Conservation (phyloP, 1,140 invertebrate genomes). For the Aleiodes sp. region DNA sequence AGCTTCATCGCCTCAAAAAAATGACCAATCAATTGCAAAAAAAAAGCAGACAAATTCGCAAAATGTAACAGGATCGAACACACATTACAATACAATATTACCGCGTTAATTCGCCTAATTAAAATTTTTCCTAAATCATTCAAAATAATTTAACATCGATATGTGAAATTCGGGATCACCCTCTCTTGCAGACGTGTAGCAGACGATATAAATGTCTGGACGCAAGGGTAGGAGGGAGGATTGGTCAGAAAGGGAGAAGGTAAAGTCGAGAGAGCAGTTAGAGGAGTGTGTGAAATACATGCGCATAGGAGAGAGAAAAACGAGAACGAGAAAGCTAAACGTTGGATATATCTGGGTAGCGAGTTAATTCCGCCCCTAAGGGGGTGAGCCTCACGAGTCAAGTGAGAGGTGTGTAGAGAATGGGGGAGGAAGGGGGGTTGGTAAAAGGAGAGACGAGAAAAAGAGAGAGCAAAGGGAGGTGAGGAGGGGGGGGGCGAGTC, state of each 20-base stretch:
- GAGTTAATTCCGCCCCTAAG: conserved; percentile 63
- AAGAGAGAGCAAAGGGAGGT: conserved; percentile 43
- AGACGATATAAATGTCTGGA: conserved; percentile 56
- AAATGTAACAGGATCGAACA: too few species aligned
- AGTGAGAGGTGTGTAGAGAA: conserved; percentile 19
- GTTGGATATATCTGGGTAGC: conserved; percentile 58
- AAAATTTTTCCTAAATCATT: too few species aligned
- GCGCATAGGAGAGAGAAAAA: conserved; percentile 14
- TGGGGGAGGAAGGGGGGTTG: conserved; percentile 31
- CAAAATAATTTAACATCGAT: too few species aligned
- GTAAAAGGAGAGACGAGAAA: conserved; percentile 33
- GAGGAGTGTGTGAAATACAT: conserved; percentile 7
- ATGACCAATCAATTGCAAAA: too few species aligned
- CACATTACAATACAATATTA: too few species aligned
- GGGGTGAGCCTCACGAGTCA: conserved; percentile 33
- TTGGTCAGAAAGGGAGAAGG: conserved; percentile 3
- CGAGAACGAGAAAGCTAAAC: conserved; percentile 29
- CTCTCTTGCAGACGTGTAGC: conserved; percentile 46
- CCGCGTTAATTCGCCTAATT: too few species aligned
- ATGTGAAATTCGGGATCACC: too few species aligned
- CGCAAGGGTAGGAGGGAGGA: neutral
- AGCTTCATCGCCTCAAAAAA: too few species aligned
- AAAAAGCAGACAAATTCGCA: too few species aligned
- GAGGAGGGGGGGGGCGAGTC: conserved; percentile 37
- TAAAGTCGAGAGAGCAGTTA: neutral